Percentiles rank a stretch among this genome's conserved stretches.
These are phyloP conservation scores for Nannoperca australis DNA, from an alignment of 2,797 vertebrate genomes.

Conservation along the genomic window DNA sequence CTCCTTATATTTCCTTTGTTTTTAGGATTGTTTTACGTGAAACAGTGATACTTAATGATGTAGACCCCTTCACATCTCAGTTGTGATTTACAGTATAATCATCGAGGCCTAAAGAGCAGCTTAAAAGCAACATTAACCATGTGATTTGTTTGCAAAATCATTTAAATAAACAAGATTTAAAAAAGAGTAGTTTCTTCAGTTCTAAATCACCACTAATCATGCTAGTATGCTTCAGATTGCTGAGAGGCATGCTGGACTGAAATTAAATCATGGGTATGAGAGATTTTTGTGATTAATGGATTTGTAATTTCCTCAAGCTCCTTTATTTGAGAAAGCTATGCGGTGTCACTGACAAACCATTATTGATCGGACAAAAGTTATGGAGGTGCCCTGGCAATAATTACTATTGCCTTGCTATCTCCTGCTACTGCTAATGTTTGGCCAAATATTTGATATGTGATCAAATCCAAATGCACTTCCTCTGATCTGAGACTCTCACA, in stretches of 20 bases:
- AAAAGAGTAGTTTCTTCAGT: slow-evolving; percentile 3
- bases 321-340: slow-evolving; percentile 20
- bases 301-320: slow-evolving; percentile 15
- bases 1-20: slow-evolving; percentile 2
- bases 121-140: slow-evolving; percentile 34
- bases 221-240: slow-evolving; percentile 8
- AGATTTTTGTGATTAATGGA: slow-evolving; percentile 25
- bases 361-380: slow-evolving; percentile 34
- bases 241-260: slow-evolving; percentile 28
- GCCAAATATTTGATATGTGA: slow-evolving; percentile 29
- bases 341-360: slow-evolving; percentile 28
- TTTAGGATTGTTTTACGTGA: neutral
- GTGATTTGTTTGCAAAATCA: slow-evolving; percentile 4
- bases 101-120: slow-evolving; percentile 24
- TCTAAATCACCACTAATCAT: slow-evolving; percentile 24
- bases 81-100: slow-evolving; percentile 29
- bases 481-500: slow-evolving; percentile 14
- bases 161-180: slow-evolving; percentile 18
- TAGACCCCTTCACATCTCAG: neutral
- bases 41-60: slow-evolving; percentile 21
- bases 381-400: neutral
- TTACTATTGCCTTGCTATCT: neutral
- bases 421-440: slow-evolving; percentile 16
- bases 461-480: slow-evolving; percentile 24
- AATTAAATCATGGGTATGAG: slow-evolving; percentile 32